These are phyloP conservation scores for Drosophila subsilvestris DNA, from an alignment of 2,888 invertebrate species.

Conservation along the genomic window DNA sequence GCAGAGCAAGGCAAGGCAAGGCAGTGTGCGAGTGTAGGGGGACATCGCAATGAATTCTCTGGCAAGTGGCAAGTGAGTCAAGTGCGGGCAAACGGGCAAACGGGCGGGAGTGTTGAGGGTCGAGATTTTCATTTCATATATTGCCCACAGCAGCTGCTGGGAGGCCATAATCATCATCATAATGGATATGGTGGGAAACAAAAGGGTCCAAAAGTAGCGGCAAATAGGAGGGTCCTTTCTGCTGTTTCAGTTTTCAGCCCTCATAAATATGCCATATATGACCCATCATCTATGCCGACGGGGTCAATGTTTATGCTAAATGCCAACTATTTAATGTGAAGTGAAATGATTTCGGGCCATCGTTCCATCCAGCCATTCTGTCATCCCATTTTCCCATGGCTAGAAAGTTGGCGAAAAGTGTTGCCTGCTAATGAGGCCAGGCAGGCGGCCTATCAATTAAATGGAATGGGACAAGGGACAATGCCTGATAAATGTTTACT, in stretches of 20 bases:
- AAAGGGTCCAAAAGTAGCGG: background rate
- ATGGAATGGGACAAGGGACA: too few relatives aligned
- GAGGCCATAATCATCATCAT: conserved; percentile 42
- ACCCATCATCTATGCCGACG: background rate
- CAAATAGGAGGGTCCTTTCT: conserved; percentile 14
- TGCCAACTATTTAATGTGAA: conserved; percentile 27
- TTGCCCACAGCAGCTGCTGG: conserved; percentile 38
- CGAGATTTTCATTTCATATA: conserved; percentile 44
- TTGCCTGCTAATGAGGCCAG: too few relatives aligned
- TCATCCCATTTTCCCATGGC: background rate
- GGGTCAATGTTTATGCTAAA: conserved; percentile 33
- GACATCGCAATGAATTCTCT: conserved; percentile 28
- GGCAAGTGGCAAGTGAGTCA: conserved; percentile 27
- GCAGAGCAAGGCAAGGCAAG: background rate
- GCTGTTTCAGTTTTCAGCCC: conserved; percentile 24
- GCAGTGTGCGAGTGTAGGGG: background rate
- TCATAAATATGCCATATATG: conserved; percentile 20
- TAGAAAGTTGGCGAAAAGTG: too few relatives aligned
- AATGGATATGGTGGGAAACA: conserved; percentile 15
- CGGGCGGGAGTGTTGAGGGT: conserved; percentile 8
- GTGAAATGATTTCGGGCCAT: background rate
- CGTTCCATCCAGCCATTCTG: too few relatives aligned
- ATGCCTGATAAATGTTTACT: background rate
- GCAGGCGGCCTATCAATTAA: too few relatives aligned
- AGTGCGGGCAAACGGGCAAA: conserved; percentile 21